phyloP scores from a whole-genome alignment of 92 coral and sea anemone species.

The Parazoanthus swiftii region DNA sequence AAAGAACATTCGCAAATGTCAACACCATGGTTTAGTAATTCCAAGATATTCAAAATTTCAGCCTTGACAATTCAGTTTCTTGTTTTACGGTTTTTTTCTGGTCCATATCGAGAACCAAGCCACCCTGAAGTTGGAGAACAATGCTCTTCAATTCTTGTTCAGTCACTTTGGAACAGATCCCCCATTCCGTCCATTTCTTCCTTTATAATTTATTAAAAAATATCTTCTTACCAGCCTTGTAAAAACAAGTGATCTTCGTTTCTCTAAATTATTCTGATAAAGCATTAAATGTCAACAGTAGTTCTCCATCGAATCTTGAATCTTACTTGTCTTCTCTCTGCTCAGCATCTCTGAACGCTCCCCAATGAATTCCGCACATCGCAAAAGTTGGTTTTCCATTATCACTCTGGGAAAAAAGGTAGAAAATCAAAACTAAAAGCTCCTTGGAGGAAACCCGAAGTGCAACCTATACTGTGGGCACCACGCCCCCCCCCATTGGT shows the following conservation, averaged over 20 bases:
- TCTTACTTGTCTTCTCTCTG: constrained; percentile 80
- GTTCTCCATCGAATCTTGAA: background rate
- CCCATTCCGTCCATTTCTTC: too few species aligned
- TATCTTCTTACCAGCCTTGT: too few species aligned
- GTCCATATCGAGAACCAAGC: too few species aligned
- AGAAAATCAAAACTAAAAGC: background rate
- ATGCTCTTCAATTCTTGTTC: too few species aligned
- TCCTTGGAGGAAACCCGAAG: background rate
- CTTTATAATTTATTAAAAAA: too few species aligned
- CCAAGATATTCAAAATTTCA: too few species aligned
- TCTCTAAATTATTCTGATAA: too few species aligned
- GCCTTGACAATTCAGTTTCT: too few species aligned
- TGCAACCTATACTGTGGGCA: background rate
- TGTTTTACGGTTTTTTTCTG: too few species aligned
- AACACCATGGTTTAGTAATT: background rate
- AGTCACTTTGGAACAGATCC: too few species aligned
- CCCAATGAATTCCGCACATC: constrained; percentile 84
- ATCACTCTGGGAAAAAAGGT: constrained; percentile 54
- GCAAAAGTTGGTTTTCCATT: constrained; percentile 93
- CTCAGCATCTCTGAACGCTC: constrained; percentile 91
- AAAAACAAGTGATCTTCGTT: background rate
- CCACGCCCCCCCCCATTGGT: too few species aligned
- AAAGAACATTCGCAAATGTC: background rate
- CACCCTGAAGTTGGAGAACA: too few species aligned
- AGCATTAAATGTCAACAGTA: background rate